These are phyloP conservation scores for Pyrgilauda ruficollis DNA, from an alignment of 2,113 vertebrate species.

Conservation along the genomic window DNA sequence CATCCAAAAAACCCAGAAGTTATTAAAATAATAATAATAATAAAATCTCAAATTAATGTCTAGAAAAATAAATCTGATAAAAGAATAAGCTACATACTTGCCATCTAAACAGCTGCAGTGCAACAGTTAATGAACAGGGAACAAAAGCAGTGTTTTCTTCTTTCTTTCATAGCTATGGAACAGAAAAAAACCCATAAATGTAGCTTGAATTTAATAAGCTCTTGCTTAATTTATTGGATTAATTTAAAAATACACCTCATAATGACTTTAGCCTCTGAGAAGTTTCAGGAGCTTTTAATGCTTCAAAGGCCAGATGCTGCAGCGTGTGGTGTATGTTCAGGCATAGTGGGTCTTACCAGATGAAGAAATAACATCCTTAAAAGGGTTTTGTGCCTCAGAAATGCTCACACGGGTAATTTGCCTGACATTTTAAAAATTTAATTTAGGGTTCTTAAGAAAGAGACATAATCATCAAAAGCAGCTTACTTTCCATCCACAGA, in stretches of 20 bases:
- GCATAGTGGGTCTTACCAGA: neutral
- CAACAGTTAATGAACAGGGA: neutral
- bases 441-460: constrained; percentile 53
- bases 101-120: neutral
- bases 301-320: constrained; percentile 9
- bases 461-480: constrained; percentile 51
- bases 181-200: neutral
- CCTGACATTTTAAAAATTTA: constrained; percentile 64
- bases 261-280: constrained; percentile 46
- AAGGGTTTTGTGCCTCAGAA: constrained; percentile 39
- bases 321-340: neutral
- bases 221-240: constrained; percentile 49
- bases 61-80: neutral
- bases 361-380: constrained; percentile 28
- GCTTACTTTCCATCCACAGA: constrained; percentile 19
- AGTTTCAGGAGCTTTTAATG: constrained; percentile 27
- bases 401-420: constrained; percentile 5
- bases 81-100: neutral
- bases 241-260: constrained; percentile 54
- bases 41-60: neutral
- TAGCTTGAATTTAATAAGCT: constrained; percentile 34
- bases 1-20: neutral
- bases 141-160: neutral
- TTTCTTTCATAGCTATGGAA: neutral
- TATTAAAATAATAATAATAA: neutral